These are phyloP conservation scores for Myotis myotis DNA, from an alignment of 2,797 vertebrate genomes.

Conservation along the genomic window DNA sequence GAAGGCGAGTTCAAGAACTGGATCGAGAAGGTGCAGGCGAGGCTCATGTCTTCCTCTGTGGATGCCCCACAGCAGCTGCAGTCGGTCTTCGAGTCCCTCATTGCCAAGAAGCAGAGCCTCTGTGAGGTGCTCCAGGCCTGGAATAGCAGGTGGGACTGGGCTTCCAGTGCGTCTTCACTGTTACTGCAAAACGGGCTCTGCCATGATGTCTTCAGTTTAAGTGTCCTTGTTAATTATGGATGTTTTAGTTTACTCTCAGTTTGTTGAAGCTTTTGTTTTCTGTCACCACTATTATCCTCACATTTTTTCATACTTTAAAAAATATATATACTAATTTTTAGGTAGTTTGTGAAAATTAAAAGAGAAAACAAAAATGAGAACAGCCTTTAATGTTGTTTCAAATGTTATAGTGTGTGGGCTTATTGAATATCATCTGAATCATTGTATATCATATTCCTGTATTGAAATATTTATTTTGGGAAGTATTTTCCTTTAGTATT, in stretches of 20 bases:
- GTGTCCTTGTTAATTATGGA: not conserved
- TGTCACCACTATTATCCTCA: not conserved
- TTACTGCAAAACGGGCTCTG: not conserved
- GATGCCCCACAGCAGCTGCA: constrained; percentile 95
- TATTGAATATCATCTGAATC: not conserved
- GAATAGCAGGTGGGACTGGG: constrained; percentile 90
- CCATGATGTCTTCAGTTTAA: not conserved
- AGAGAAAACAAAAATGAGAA: not conserved
- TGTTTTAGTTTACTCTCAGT: not conserved
- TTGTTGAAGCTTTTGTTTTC: constrained; percentile 6
- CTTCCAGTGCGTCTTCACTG: not conserved
- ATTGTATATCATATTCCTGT: not conserved
- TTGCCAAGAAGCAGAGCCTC: constrained; percentile 96
- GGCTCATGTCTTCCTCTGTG: constrained; percentile 88
- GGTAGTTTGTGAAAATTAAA: constrained; percentile 21
- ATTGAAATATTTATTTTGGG: constrained; percentile 28
- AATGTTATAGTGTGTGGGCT: not conserved
- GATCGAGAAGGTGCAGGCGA: constrained; percentile 95
- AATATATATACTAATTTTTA: not conserved
- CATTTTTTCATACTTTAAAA: constrained; percentile 27
- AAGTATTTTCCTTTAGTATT: constrained; percentile 19
- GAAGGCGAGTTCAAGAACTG: constrained; percentile 94
- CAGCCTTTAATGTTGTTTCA: not conserved
- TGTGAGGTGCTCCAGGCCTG: constrained; percentile 97
- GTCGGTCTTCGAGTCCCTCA: constrained; percentile 92